Percentiles rank a stretch among this genome's conserved stretches.
phyloP scores from a whole-genome alignment of 1,140 invertebrate genomes.

The Atta texana region DNA sequence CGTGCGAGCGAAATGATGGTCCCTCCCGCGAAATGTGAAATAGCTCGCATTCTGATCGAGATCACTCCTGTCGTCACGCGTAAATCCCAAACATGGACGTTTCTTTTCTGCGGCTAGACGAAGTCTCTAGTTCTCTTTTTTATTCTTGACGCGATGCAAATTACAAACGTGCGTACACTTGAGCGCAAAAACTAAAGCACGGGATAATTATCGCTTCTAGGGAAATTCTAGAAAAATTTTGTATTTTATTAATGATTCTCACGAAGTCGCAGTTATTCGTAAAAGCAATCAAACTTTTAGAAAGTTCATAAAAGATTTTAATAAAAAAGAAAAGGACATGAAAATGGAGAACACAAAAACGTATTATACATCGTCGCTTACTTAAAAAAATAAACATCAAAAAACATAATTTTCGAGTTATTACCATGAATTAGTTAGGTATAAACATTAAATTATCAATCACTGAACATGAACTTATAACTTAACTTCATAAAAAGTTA shows the following conservation, averaged over 20 bases:
- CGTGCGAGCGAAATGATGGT: background rate
- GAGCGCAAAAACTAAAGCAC: background rate
- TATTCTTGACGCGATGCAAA: slow-evolving; percentile 55
- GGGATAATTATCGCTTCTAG: background rate
- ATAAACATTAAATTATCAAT: no score
- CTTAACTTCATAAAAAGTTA: no score
- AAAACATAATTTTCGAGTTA: no score
- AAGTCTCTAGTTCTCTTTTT: slow-evolving; percentile 25
- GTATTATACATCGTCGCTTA: background rate
- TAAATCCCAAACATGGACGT: slow-evolving; percentile 43
- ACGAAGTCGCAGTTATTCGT: background rate
- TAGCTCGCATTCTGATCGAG: slow-evolving; percentile 55
- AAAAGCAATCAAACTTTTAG: background rate
- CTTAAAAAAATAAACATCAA: no score
- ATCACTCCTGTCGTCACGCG: slow-evolving; percentile 52
- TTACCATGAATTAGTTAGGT: no score
- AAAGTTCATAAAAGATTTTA: background rate
- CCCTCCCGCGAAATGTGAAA: slow-evolving; percentile 17
- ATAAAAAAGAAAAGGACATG: background rate
- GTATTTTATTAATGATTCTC: slow-evolving; percentile 2
- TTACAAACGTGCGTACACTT: slow-evolving; percentile 53
- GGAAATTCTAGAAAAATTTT: background rate
- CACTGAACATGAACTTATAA: no score
- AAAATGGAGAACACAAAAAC: background rate
- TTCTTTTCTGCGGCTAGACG: slow-evolving; percentile 36